Evolutionary conservation across 2,888 invertebrate species (phyloP).

Genomic region (Acanthopleura granulata): DNA sequence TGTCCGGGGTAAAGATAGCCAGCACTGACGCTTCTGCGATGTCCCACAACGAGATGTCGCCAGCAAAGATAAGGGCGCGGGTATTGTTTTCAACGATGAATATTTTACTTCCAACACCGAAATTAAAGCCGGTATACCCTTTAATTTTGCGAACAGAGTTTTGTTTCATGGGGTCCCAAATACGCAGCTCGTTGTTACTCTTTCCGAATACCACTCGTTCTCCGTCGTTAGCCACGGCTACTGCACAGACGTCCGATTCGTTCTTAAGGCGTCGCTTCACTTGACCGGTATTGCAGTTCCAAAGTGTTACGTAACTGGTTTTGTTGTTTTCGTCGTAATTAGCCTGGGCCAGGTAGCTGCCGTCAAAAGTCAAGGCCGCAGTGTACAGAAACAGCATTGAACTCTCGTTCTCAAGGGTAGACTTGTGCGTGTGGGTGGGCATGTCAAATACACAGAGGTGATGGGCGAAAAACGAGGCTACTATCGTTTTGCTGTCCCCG

Average conservation of each 20-base stretch:
- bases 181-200: constrained; percentile 55
- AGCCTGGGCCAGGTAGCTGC: constrained; percentile 59
- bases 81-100: constrained; percentile 52
- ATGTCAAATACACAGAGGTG: constrained; percentile 66
- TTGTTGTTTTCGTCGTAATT: constrained; percentile 65
- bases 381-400: constrained; percentile 64
- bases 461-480: constrained; percentile 66
- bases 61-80: constrained; percentile 60
- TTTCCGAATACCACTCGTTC: constrained; percentile 62
- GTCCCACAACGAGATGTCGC: constrained; percentile 67
- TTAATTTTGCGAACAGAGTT: constrained; percentile 50
- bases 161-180: constrained; percentile 60
- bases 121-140: constrained; percentile 53
- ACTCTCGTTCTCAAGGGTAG: constrained; percentile 58
- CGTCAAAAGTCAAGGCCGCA: constrained; percentile 58
- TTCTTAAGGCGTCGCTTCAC: constrained; percentile 58
- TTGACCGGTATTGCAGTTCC: constrained; percentile 60
- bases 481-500: constrained; percentile 56
- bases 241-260: constrained; percentile 62
- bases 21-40: constrained; percentile 50
- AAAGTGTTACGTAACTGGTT: constrained; percentile 65
- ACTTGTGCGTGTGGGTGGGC: constrained; percentile 47
- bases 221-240: constrained; percentile 60
- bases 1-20: constrained; percentile 65
- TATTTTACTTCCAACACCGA: constrained; percentile 54